These are phyloP conservation scores for Calameuta pallipes DNA, from an alignment of 2,888 invertebrate species.

Conservation along the genomic window DNA sequence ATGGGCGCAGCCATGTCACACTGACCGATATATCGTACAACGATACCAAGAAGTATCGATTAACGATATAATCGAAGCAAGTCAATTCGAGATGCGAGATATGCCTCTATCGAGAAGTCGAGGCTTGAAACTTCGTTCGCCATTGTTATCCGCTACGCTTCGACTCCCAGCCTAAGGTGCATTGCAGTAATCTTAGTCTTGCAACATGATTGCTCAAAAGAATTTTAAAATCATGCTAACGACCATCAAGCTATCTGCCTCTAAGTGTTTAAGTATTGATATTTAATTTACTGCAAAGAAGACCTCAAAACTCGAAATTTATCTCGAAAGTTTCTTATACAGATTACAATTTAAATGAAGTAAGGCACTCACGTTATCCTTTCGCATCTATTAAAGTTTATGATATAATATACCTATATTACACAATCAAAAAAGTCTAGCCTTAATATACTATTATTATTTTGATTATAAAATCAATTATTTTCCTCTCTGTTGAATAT, in stretches of 20 bases:
- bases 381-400: neutral
- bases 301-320: neutral
- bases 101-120: neutral
- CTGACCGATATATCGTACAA: neutral
- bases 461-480: neutral
- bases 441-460: neutral
- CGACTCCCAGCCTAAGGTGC: conserved; percentile 6
- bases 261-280: conserved; percentile 34
- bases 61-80: neutral
- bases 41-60: neutral
- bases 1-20: neutral
- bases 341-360: neutral
- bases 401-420: neutral
- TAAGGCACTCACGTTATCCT: neutral
- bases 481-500: neutral
- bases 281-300: neutral
- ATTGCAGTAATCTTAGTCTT: conserved; percentile 34
- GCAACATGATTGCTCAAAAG: conserved; percentile 45
- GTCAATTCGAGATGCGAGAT: neutral
- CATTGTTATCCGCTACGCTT: neutral
- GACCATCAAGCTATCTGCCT: conserved; percentile 47
- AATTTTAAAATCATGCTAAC: conserved; percentile 56
- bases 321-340: neutral
- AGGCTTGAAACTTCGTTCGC: neutral
- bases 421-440: too few relatives aligned